Conservation (phyloP, 2,888 invertebrate genomes). For the Acleris laterana region DNA sequence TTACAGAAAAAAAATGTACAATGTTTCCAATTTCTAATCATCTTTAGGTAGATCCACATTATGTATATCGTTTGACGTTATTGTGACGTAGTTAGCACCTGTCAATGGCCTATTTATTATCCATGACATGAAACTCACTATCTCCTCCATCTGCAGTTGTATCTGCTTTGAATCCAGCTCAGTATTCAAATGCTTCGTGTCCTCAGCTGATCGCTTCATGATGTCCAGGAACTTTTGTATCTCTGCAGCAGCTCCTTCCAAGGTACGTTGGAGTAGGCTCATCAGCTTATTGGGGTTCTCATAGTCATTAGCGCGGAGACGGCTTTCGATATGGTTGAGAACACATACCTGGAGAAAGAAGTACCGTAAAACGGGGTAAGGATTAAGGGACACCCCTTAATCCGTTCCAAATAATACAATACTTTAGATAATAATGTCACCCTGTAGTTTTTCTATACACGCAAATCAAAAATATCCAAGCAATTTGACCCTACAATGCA, state of each 20-base stretch:
- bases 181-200: conserved; percentile 48
- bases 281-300: conserved; percentile 47
- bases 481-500: too few relatives aligned
- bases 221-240: conserved; percentile 61
- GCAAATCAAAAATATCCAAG: too few relatives aligned
- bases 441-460: too few relatives aligned
- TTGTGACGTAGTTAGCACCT: background rate
- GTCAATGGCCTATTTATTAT: too few relatives aligned
- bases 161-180: conserved; percentile 64
- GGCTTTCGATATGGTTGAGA: conserved; percentile 50
- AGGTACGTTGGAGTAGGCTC: conserved; percentile 50
- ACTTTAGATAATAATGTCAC: too few relatives aligned
- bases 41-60: background rate
- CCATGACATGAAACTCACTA: too few relatives aligned
- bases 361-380: too few relatives aligned
- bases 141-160: conserved; percentile 62
- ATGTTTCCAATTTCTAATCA: too few relatives aligned
- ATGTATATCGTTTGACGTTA: background rate
- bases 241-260: conserved; percentile 52
- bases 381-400: too few relatives aligned
- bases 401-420: too few relatives aligned
- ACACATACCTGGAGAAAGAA: conserved; percentile 48
- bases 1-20: too few relatives aligned
- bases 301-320: conserved; percentile 50
- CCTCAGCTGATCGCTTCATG: conserved; percentile 45